Evolutionary conservation across 2,797 vertebrate species (phyloP).

Genomic region (Notamacropus eugenii): DNA sequence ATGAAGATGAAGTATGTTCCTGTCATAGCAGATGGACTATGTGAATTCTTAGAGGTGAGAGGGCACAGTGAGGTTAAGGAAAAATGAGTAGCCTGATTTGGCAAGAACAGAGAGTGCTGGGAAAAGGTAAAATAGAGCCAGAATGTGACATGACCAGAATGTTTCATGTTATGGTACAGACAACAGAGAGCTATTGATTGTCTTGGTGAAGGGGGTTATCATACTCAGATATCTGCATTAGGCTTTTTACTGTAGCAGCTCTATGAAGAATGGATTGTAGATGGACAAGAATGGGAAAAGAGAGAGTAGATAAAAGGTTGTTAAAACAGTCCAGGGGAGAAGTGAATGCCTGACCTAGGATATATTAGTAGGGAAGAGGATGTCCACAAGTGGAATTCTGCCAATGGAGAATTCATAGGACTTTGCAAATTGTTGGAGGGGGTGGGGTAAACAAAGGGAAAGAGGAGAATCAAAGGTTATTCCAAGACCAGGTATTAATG

Average conservation of each 20-base stretch:
- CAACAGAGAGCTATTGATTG: neutral
- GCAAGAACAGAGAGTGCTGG: neutral
- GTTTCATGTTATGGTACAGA: neutral
- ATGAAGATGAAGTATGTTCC: neutral
- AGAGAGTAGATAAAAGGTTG: neutral
- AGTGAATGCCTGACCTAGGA: neutral
- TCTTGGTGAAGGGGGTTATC: neutral
- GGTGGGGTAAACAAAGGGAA: neutral
- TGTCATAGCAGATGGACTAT: neutral
- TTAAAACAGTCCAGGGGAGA: neutral
- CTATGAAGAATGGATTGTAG: neutral
- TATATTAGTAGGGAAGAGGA: neutral
- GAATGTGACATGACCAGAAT: neutral
- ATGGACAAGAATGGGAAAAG: neutral
- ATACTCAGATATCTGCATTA: neutral
- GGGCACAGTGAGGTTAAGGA: neutral
- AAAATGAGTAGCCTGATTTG: neutral
- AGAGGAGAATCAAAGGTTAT: neutral
- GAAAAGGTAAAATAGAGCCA: neutral
- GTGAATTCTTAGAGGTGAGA: neutral
- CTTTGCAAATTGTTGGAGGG: neutral
- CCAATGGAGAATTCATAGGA: neutral
- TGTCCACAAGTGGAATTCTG: neutral
- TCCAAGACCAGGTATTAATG: neutral
- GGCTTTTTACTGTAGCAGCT: neutral